Base-by-base conservation (phyloP, 2,113 vertebrate species). In the Pholis gunnellus region DNA sequence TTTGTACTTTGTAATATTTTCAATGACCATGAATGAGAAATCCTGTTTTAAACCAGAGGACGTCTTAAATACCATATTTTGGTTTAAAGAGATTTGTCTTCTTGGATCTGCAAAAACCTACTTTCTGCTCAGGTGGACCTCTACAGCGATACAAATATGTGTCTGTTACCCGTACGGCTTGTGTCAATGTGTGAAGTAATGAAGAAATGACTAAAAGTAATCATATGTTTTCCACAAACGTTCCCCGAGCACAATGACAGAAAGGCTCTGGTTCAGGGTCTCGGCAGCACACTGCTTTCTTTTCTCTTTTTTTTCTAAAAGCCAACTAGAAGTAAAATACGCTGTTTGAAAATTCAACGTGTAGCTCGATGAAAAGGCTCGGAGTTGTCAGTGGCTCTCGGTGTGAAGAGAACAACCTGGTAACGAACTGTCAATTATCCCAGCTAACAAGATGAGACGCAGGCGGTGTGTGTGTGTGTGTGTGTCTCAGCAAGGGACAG, bases 401-500 rank as follows among this genome's bases (percentile, higher is more conserved):
- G 61, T 50, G 65, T 54, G 79, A 83, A 44, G 52, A 87, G 75
- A 88, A 72, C 79, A 82, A 87, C 84, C 79, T 84, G 66, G 77
- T 88, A 90, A 91, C 87, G 84, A 92, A 78, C 89, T 91, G 91
- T 91, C 91, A 92, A 89, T 92, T 91, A 92, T 82, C 59, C 76
- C 27, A 0, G 75, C 61, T 81, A 84, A 91, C 60, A 31, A 75
- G 86, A 84, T 61, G 87, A 88, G 82, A 42, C 27, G 9, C 48
- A 46, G 25, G 68, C 50, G 2, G 18, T 17, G 64, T 4, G 71
- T 57, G 70, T 34, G 59, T 77, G 63, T 61, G 80, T 54, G 44
- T 64, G 78, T 69, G 48, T 61, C 44, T 71, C 22, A 65, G 54
- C 0, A 1, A 22, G 48, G 27, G 38, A 68, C 7, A 22, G 57